Evolutionary conservation across 2,113 vertebrate genomes (phyloP).

Genomic region (Cygnus buccinator): DNA sequence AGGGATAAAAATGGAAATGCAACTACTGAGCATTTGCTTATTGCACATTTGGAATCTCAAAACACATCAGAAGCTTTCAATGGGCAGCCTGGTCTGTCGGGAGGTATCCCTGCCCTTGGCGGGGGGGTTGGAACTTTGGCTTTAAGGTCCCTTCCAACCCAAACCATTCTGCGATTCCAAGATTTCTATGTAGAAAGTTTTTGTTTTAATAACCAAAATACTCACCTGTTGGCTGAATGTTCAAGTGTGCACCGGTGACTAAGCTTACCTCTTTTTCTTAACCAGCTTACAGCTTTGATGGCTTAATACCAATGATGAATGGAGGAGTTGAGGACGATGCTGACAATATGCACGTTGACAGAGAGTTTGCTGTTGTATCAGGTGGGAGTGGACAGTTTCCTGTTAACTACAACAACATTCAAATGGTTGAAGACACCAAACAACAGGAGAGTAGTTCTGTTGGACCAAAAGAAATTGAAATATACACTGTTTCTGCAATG

Average conservation of each 20-base stretch:
- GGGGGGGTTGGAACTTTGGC: too few relatives aligned
- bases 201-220: not conserved
- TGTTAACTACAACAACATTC: conserved; percentile 85
- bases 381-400: conserved; percentile 92
- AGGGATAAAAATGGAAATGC: too few relatives aligned
- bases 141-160: too few relatives aligned
- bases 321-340: conserved; percentile 77
- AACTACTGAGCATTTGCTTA: not conserved
- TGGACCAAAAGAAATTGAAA: conserved; percentile 90
- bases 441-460: conserved; percentile 82
- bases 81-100: too few relatives aligned
- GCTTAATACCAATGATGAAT: conserved; percentile 63
- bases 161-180: too few relatives aligned
- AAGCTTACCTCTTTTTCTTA: not conserved
- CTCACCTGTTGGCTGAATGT: not conserved
- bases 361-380: conserved; percentile 81
- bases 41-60: not conserved
- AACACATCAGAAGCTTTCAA: not conserved
- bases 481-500: conserved; percentile 96
- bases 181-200: not conserved
- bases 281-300: conserved; percentile 73
- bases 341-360: conserved; percentile 87
- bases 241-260: not conserved
- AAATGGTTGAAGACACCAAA: conserved; percentile 84
- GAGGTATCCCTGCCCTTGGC: too few relatives aligned